Evolutionary conservation across 2,113 vertebrate genomes (phyloP).

Genomic region (Equus quagga): DNA sequence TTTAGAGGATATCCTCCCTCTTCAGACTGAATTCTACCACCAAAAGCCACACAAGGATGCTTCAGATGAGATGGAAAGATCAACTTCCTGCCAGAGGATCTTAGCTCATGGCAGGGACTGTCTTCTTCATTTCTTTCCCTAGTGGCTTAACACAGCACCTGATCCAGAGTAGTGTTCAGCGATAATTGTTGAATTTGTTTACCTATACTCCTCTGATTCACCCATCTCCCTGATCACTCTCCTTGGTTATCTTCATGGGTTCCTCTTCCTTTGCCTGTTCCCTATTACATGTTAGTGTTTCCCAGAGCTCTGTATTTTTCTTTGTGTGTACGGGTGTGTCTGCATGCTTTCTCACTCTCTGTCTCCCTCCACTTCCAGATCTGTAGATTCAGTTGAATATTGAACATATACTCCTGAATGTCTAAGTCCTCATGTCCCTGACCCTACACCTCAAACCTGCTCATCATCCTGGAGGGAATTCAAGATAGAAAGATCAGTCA

Average conservation of each 20-base stretch:
- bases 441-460: background rate
- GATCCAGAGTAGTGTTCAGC: background rate
- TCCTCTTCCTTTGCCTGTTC: background rate
- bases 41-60: background rate
- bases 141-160: background rate
- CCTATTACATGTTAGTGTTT: background rate
- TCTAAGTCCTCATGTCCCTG: background rate
- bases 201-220: background rate
- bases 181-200: background rate
- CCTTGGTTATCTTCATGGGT: background rate
- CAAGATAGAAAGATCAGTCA: conserved; percentile 8
- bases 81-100: background rate
- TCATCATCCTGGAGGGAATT: background rate
- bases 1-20: background rate
- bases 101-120: background rate
- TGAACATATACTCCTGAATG: background rate
- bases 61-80: conserved; percentile 16
- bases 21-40: conserved; percentile 22
- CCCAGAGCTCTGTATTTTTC: background rate
- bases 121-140: background rate
- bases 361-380: background rate
- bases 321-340: background rate
- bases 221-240: conserved; percentile 6
- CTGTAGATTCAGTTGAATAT: background rate
- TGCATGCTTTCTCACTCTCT: background rate